Percentiles rank a stretch among this genome's conserved stretches.
Evolutionary conservation across 2,888 invertebrate genomes (phyloP).

Genomic region (Beris chalybata): DNA sequence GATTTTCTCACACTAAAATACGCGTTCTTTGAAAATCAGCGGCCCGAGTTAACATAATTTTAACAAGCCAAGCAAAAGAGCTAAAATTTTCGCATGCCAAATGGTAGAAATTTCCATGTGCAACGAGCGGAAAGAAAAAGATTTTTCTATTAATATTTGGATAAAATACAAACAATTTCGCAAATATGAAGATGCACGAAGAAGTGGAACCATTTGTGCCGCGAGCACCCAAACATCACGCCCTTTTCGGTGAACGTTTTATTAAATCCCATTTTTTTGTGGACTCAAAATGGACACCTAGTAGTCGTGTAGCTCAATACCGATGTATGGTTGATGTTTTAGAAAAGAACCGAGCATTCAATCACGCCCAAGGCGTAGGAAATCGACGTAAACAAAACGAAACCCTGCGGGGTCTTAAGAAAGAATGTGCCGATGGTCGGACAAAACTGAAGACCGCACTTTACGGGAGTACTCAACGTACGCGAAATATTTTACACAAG

Average conservation of each 20-base stretch:
- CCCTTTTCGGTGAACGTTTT: conserved; percentile 50
- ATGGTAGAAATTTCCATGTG: too few species aligned
- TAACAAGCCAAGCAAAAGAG: too few species aligned
- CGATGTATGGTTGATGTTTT: conserved; percentile 49
- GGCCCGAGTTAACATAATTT: too few species aligned
- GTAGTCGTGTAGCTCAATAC: conserved; percentile 49
- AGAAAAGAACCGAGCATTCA: conserved; percentile 34
- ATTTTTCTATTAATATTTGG: conserved; percentile 1
- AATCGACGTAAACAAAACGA: conserved; percentile 18
- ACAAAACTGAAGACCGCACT: conserved; percentile 48
- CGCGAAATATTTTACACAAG: conserved; percentile 49
- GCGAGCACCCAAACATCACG: conserved; percentile 48
- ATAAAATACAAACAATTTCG: neutral
- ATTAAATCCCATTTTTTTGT: conserved; percentile 51
- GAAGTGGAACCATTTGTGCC: conserved; percentile 46
- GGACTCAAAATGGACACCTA: conserved; percentile 51
- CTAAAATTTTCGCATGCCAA: too few species aligned
- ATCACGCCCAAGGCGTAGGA: conserved; percentile 11
- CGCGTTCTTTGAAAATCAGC: too few species aligned
- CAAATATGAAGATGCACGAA: conserved; percentile 20
- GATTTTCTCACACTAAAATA: too few species aligned
- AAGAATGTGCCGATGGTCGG: conserved; percentile 50
- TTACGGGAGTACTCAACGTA: conserved; percentile 45
- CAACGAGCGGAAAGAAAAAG: too few species aligned
- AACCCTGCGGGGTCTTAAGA: conserved; percentile 40